phyloP scores from a whole-genome alignment of 2,888 invertebrate species.

The Amphipoea oculea region DNA sequence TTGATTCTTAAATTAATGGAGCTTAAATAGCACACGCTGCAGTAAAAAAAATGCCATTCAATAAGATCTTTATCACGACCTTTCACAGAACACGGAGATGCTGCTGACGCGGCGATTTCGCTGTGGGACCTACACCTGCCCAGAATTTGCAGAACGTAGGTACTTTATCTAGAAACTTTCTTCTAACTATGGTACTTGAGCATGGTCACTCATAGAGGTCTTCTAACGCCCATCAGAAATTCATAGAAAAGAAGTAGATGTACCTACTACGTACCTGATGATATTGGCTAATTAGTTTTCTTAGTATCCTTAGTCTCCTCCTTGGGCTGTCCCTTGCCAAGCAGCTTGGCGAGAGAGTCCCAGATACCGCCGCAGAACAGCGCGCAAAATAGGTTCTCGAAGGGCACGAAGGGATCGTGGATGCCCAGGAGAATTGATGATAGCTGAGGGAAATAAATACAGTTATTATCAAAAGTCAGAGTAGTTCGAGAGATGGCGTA shows the following conservation, averaged over 20 bases:
- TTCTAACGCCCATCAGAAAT: background rate
- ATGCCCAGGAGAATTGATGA: constrained; percentile 99
- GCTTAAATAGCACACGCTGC: background rate
- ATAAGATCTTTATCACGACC: background rate
- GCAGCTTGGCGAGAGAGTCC: constrained; percentile 98
- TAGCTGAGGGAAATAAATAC: constrained; percentile 88
- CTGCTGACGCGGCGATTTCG: background rate
- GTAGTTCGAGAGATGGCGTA: background rate
- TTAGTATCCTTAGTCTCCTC: constrained; percentile 96
- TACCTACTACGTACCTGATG: constrained; percentile 58
- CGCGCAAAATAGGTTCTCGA: constrained; percentile 99
- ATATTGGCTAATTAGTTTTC: constrained; percentile 92
- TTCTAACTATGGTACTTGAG: background rate
- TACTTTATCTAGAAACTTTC: background rate
- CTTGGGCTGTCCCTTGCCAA: constrained; percentile 95
- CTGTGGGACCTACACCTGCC: background rate
- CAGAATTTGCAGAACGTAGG: background rate
- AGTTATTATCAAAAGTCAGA: background rate
- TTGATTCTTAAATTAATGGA: background rate
- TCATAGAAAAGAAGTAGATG: background rate
- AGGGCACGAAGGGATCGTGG: constrained; percentile 99
- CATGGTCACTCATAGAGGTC: background rate
- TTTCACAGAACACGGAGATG: background rate
- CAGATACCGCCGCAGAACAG: constrained; percentile 99
- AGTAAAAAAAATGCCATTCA: background rate